Evolutionary conservation across 2,888 invertebrate species (phyloP), one percentile per base, ranked within the genome.

Genomic region (Parnassius orleans): DNA sequence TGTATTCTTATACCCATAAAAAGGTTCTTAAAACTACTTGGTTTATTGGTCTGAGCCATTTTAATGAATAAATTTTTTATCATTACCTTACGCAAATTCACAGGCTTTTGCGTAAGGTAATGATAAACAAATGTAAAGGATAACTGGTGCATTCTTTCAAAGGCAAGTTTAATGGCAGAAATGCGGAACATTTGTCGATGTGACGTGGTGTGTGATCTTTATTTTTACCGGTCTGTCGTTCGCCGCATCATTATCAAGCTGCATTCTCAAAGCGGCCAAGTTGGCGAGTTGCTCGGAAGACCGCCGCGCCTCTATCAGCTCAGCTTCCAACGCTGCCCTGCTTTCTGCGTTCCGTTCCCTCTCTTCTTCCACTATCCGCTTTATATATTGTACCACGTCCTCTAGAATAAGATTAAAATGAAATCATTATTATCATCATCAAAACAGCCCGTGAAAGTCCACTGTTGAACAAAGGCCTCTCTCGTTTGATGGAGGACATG

Each of bases 321-420:
- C 90, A 0, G 77, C 74, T 46, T 88, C 88, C 15, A 90, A 62
- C 9, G 78, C 77, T 0, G 83, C 83, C 2, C 85, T 78, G 66
- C 72, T 86, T 67, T 87, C 87, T 0, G 83, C 84, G 61, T 89
- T 90, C 52, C 84, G 73, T 59, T 81, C 79, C 0, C 89, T 71
- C 64, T 90, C 90, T n/a, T 90, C 89, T 65, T 89, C 89, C 1
- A 91, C 85, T 0, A 83, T 82, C 53, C 80, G 80, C 68, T 79
- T 87, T 57, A 90, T 80, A 71, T 90, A 91, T 42, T 73, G 76
- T 66, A 90, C 84, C n/a, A 86, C 81, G 52, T 90, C 88, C 76
- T 90, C 90, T 90, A 74, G 1, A 73, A 68, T 43, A 53, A 52
- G 57, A 47, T 33, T 19, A 52, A 19, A 61, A 1, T 46, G n/a